Evolutionary conservation across 30 jellyfish, hydroid and myxozoan genomes (phyloP).

Genomic region (Aurelia sp.): DNA sequence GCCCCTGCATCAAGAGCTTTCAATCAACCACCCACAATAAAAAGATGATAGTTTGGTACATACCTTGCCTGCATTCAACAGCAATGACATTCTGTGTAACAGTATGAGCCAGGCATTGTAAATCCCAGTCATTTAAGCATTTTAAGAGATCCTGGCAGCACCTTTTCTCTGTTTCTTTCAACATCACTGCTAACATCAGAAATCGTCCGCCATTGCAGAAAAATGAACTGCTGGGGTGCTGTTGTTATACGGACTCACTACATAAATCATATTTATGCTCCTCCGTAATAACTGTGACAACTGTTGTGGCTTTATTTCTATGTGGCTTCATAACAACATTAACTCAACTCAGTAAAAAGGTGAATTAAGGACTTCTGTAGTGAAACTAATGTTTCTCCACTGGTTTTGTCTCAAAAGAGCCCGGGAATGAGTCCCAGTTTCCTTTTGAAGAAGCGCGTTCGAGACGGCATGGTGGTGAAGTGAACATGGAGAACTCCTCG

Average conservation of each 20-base stretch:
- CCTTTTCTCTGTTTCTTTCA: conserved; percentile 4
- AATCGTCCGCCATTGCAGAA: conserved; percentile 1
- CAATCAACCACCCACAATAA: no score
- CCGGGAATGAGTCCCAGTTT: conserved; percentile 3
- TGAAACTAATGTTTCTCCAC: no score
- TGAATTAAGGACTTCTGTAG: no score
- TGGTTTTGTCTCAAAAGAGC: not conserved
- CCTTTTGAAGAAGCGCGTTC: not conserved
- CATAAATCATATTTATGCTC: no score
- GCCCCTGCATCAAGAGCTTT: no score
- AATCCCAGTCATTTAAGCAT: conserved; percentile 39
- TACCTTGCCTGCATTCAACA: conserved; percentile 40
- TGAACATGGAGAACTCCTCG: conserved; percentile 80
- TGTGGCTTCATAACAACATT: no score
- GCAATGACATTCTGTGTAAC: conserved; percentile 41
- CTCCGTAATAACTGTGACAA: no score
- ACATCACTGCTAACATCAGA: conserved; percentile 5
- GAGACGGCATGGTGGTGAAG: conserved; percentile 41
- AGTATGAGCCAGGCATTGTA: conserved; percentile 44
- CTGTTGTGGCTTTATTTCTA: no score
- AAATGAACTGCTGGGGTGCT: no score
- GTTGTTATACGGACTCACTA: no score
- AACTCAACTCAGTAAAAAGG: no score
- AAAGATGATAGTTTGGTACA: no score
- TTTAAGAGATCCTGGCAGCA: conserved; percentile 1